A percentile compares a stretch with the other conserved stretches of the same genome.
Conservation (phyloP, 2,888 invertebrate genomes). For the Thereva nobilitata region DNA sequence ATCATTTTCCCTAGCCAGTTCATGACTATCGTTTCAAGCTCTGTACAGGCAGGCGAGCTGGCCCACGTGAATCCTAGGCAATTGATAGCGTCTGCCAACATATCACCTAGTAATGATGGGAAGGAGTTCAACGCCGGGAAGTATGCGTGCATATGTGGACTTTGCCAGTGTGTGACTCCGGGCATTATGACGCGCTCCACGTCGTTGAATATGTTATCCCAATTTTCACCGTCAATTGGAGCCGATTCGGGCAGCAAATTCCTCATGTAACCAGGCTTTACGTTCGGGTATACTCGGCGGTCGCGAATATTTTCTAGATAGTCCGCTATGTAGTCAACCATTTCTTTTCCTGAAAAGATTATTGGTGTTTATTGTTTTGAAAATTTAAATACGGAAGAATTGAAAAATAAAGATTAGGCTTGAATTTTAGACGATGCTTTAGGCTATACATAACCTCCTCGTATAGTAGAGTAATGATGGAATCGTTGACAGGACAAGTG, state of each 20-base stretch:
- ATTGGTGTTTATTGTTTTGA: slow-evolving; percentile 2
- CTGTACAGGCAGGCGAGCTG: slow-evolving; percentile 94
- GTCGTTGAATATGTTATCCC: slow-evolving; percentile 90
- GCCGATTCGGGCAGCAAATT: slow-evolving; percentile 83
- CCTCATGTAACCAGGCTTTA: slow-evolving; percentile 92
- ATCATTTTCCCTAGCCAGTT: slow-evolving; percentile 98
- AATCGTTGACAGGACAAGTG: too few relatives aligned
- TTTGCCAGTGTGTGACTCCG: slow-evolving; percentile 80
- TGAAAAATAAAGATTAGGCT: too few relatives aligned
- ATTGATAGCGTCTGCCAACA: slow-evolving; percentile 93
- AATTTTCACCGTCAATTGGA: slow-evolving; percentile 83
- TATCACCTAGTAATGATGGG: slow-evolving; percentile 92
- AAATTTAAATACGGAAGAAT: neutral
- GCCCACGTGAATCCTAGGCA: slow-evolving; percentile 98
- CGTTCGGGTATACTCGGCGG: slow-evolving; percentile 88
- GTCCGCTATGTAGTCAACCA: slow-evolving; percentile 98
- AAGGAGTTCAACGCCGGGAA: slow-evolving; percentile 94
- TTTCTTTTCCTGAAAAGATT: slow-evolving; percentile 79
- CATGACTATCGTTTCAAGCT: slow-evolving; percentile 96
- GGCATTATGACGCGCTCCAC: slow-evolving; percentile 96
- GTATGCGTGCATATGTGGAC: slow-evolving; percentile 97
- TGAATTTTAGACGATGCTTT: too few relatives aligned
- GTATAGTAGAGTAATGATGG: too few relatives aligned
- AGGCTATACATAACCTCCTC: too few relatives aligned
- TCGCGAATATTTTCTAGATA: slow-evolving; percentile 91